Percentiles rank a stretch among this genome's conserved stretches.
Evolutionary conservation across 2,888 invertebrate species (phyloP).

Genomic region (Cinara cedri): DNA sequence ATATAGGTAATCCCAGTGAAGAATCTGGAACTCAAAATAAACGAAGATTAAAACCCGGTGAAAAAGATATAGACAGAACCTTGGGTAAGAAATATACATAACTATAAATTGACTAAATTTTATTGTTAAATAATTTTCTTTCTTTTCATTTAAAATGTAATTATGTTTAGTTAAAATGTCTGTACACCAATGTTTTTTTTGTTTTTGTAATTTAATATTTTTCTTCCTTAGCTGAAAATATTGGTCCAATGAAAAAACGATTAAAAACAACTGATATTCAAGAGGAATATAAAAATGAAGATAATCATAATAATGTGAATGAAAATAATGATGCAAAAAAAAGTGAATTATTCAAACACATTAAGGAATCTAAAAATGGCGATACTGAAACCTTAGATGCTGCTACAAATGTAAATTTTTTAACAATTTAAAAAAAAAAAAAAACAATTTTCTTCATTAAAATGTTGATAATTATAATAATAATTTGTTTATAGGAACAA

Average conservation of each 20-base stretch:
- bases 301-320: slow-evolving; percentile 62
- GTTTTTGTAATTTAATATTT: slow-evolving; percentile 6
- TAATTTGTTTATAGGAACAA: slow-evolving; percentile 72
- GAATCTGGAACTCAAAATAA: slow-evolving; percentile 64
- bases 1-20: slow-evolving; percentile 61
- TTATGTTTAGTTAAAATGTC: not conserved
- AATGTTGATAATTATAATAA: not conserved
- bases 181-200: not conserved
- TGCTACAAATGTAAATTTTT: slow-evolving; percentile 64
- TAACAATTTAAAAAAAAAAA: not conserved
- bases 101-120: not conserved
- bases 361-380: slow-evolving; percentile 66
- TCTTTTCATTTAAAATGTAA: not conserved
- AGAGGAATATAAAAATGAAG: slow-evolving; percentile 63
- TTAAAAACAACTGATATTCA: slow-evolving; percentile 68
- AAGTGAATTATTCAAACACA: slow-evolving; percentile 80
- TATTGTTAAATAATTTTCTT: not conserved
- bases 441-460: too few relatives aligned
- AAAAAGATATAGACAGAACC: slow-evolving; percentile 75
- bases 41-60: slow-evolving; percentile 74
- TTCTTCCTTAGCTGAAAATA: slow-evolving; percentile 66
- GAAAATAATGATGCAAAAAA: slow-evolving; percentile 62
- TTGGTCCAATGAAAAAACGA: slow-evolving; percentile 71
- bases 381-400: slow-evolving; percentile 66
- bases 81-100: slow-evolving; percentile 64